Base-by-base conservation (phyloP, 2,797 vertebrate genomes). In the Sylvilagus floridanus region DNA sequence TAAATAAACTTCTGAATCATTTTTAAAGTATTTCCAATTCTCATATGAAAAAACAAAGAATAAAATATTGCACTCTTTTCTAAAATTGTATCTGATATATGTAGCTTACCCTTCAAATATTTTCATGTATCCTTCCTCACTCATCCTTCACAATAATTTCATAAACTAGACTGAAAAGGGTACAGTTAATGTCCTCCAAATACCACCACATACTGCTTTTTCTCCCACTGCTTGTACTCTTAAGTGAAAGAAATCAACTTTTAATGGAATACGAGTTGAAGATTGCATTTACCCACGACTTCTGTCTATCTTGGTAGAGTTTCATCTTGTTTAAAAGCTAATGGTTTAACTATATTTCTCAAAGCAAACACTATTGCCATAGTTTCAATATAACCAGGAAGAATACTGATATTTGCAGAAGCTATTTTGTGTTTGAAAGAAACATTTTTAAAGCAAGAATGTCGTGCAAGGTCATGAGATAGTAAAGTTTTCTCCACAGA, bases 81-180 rank as follows among this genome's bases (percentile, higher is more conserved):
- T 73, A 81, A 84, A 92, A 89, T 92, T 72, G 11, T 32, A 62
- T 92, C 28, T 66, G 12, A 42, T 73, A 89, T 86, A 89, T 91
- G 12, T 77, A 57, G 30, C 19, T 71, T 12, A 88, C 2, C 0
- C 19, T 78, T 90, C 5, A 91, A 95, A 69, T 66, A 66, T 54
- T 93, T 91, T 91, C 24, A 75, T 8, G 54, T 88, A 78, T 1
- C 0, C 4, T 81, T 85, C 4, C 7, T 19, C 14, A 85, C 68
- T 84, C 52, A 73, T 76, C 3, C 26, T 90, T 85, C 47, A 73
- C 0, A 83, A 68, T 63, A 78, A 62, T 96, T 90, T 84, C 28
- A 22, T 71, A 28, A 73, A 79, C 7, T 89, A 17, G 66, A 11
- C 35, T 54, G 22, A 83, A 68, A 84, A 84, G 60, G 3, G 73